phyloP scores from a whole-genome alignment of 2,797 vertebrate species.

The Hapalemur alaotrensis region DNA sequence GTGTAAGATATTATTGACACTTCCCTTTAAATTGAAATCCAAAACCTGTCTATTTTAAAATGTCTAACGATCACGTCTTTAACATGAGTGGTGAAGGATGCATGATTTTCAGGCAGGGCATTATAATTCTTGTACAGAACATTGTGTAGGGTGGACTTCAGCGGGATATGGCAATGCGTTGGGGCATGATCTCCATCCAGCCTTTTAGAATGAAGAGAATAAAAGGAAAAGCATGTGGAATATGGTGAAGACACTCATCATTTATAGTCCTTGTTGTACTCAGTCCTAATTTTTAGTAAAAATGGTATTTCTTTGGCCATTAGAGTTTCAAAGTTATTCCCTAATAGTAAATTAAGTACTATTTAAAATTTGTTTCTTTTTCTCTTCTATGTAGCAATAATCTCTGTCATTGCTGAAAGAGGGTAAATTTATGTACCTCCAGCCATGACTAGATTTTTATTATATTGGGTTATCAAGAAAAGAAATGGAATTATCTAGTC shows the following conservation, averaged over 20 bases:
- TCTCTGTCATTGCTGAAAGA: slow-evolving; percentile 49
- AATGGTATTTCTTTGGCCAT: background rate
- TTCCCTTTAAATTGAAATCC: background rate
- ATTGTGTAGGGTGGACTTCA: background rate
- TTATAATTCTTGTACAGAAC: background rate
- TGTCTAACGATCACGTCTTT: background rate
- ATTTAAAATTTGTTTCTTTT: slow-evolving; percentile 52
- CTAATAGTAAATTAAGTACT: slow-evolving; percentile 45
- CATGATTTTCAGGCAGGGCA: fast-evolving
- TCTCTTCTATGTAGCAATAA: slow-evolving; percentile 45
- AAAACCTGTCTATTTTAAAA: background rate
- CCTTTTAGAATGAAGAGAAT: background rate
- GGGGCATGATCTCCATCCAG: background rate
- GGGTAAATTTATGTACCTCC: slow-evolving; percentile 49
- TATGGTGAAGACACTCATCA: background rate
- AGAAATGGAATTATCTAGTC: slow-evolving; percentile 70
- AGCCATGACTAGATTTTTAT: slow-evolving; percentile 63
- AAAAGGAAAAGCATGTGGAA: background rate
- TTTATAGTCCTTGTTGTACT: background rate
- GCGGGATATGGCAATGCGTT: fast-evolving
- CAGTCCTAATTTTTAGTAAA: slow-evolving; percentile 28
- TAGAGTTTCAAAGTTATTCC: slow-evolving; percentile 50
- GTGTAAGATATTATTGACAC: background rate
- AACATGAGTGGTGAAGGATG: background rate
- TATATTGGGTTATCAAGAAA: slow-evolving; percentile 69